Evolutionary conservation across 2,797 vertebrate species (phyloP), one percentile per base, ranked within the genome.

Genomic region (Meda fulgida): DNA sequence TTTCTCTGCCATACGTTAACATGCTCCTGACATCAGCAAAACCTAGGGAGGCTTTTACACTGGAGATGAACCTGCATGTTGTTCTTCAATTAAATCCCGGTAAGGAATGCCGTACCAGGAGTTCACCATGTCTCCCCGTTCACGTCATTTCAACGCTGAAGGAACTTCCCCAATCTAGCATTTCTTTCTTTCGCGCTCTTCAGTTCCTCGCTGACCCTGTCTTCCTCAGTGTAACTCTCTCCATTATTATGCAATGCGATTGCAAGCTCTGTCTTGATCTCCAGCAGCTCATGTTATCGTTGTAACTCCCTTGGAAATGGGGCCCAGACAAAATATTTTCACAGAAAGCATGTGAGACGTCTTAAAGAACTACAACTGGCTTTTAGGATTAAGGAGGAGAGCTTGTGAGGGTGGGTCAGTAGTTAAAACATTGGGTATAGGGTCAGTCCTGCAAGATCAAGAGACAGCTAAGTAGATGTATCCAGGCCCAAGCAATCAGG

Each of bases 281-380:
- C 55, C 34, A 36, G 84, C 83, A 81, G 85, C 75, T 84, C 51
- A 86, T 87, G 70, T 90, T 92, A 89, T 90, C 88, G 38, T 65
- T 89, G 85, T 80, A 79, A 88, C 90, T 92, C 89, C 87, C 87
- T 84, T 84, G 67, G 83, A 84, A 40, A 65, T 85, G 81, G 16
- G 86, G 89, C 87, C 81, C 83, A 91, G 87, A 86, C 89, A 86
- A 90, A 92, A 93, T 90, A 92, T 90, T 92, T 93, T 88, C 80
- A 78, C 84, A 89, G 83, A 85, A 89, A 92, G 85, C 89, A 92
- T 89, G 84, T 89, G 87, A 91, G 83, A 85, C 84, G 70, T 90
- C 84, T 89, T 89, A 84, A 7, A 9, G 81, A 83, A 66, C 81
- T 83, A 80, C 51, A 43, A 55, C 70, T 53, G 65, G 63, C 73